These are phyloP conservation scores for Leptocoma aspasia DNA, from an alignment of 2,113 vertebrate genomes.

Conservation along the genomic window DNA sequence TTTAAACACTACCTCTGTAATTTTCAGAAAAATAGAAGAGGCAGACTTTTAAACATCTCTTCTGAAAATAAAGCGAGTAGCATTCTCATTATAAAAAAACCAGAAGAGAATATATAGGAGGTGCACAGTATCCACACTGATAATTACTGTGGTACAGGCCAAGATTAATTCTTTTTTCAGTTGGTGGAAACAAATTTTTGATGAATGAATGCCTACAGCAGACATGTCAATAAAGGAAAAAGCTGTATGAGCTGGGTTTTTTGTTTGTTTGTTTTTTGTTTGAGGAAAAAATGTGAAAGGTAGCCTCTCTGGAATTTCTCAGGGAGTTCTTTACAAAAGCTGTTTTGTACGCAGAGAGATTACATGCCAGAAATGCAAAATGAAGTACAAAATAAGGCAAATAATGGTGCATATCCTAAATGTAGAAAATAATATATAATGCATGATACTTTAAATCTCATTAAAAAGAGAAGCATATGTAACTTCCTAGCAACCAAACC, in stretches of 20 bases:
- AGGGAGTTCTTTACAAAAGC: conserved; percentile 57
- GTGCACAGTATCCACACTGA: neutral
- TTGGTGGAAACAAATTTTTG: conserved; percentile 55
- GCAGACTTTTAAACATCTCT: neutral
- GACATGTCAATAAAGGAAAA: conserved; percentile 19
- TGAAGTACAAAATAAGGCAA: conserved; percentile 69
- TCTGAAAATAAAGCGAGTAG: conserved; percentile 53
- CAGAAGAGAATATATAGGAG: neutral
- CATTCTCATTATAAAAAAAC: conserved; percentile 4
- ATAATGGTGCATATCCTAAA: conserved; percentile 67
- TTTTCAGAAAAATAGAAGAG: conserved; percentile 38
- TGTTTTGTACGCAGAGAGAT: conserved; percentile 51
- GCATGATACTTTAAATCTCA: conserved; percentile 76
- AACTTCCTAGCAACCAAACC: conserved; percentile 78
- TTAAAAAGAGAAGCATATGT: conserved; percentile 75
- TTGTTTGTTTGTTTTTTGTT: conserved; percentile 4
- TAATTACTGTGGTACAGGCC: conserved; percentile 33
- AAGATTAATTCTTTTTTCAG: conserved; percentile 51
- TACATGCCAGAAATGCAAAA: conserved; percentile 66
- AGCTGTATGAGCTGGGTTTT: neutral
- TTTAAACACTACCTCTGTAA: conserved; percentile 29
- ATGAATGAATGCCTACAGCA: conserved; percentile 45
- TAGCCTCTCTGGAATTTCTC: conserved; percentile 50
- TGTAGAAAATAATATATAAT: conserved; percentile 74
- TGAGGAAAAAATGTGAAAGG: conserved; percentile 1